Conservation (phyloP, 2,888 invertebrate species). For the Parnassius orleans region DNA sequence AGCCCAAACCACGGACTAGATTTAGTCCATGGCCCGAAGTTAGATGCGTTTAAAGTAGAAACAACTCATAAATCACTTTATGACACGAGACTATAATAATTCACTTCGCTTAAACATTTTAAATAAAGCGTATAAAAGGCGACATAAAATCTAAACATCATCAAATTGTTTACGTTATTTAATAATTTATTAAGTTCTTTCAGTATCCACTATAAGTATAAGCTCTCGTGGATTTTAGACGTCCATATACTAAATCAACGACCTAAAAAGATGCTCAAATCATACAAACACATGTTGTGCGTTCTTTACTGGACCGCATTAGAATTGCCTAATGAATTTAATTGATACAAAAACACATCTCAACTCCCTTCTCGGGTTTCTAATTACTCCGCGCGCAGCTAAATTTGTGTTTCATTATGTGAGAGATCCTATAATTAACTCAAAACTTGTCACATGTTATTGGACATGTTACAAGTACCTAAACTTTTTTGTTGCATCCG, state of each 20-base stretch:
- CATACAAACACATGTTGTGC: slow-evolving; percentile 43
- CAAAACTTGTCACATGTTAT: slow-evolving; percentile 25
- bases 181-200: slow-evolving; percentile 17
- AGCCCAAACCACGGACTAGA: no score
- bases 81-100: slow-evolving; percentile 18
- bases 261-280: neutral
- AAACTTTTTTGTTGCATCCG: slow-evolving; percentile 13
- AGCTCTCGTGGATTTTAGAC: no score
- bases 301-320: slow-evolving; percentile 49
- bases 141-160: slow-evolving; percentile 28
- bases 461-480: slow-evolving; percentile 18
- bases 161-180: slow-evolving; percentile 31
- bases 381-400: slow-evolving; percentile 42
- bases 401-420: slow-evolving; percentile 30
- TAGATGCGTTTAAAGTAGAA: slow-evolving; percentile 17
- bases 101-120: slow-evolving; percentile 23
- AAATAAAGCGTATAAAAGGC: slow-evolving; percentile 23
- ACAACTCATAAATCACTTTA: slow-evolving; percentile 19
- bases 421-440: slow-evolving; percentile 30
- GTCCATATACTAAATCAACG: no score
- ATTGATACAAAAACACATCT: slow-evolving; percentile 51
- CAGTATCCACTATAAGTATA: slow-evolving; percentile 11
- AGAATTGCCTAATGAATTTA: slow-evolving; percentile 61
- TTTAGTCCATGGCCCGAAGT: neutral
- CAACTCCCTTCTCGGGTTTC: slow-evolving; percentile 54